phyloP scores from a whole-genome alignment of 1,140 invertebrate species.

The Polyergus mexicanus region DNA sequence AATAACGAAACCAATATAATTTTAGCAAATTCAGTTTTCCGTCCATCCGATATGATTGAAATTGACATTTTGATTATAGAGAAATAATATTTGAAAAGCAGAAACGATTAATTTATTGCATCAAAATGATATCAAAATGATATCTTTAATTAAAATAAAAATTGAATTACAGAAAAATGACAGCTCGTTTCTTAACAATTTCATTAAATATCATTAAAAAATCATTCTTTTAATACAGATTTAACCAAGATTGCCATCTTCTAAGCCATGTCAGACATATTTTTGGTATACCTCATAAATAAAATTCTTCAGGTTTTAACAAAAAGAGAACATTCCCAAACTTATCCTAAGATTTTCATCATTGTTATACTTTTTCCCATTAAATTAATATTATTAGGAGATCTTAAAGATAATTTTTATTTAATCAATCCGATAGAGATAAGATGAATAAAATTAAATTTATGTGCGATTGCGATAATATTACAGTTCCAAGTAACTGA shows the following conservation, averaged over 20 bases:
- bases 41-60: neutral
- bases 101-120: neutral
- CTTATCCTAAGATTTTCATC: neutral
- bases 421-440: neutral
- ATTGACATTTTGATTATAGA: neutral
- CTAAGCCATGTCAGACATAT: neutral
- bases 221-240: conserved; percentile 3
- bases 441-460: neutral
- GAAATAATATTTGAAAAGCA: neutral
- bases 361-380: neutral
- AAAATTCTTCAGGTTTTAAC: neutral
- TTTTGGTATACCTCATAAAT: neutral
- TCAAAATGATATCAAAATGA: neutral
- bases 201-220: conserved; percentile 30
- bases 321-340: neutral
- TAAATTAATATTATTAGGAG: neutral
- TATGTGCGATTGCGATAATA: neutral
- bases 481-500: neutral
- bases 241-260: neutral
- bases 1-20: neutral
- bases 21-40: conserved; percentile 18
- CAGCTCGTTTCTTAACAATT: neutral
- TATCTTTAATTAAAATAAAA: neutral
- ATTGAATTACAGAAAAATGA: neutral
- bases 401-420: neutral